Conservation (phyloP, 1,140 invertebrate species). For the Penaeus vannamei region DNA sequence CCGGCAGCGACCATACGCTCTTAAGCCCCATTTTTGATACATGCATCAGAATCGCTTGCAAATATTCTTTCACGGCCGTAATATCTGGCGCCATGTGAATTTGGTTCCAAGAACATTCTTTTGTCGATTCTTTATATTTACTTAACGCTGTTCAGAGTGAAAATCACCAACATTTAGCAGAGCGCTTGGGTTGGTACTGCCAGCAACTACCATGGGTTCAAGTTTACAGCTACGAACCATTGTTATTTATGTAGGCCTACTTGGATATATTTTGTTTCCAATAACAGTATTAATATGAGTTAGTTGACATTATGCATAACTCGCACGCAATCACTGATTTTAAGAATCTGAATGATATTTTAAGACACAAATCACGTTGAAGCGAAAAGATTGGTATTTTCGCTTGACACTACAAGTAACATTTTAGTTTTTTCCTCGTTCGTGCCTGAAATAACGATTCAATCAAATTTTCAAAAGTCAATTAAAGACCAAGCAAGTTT, state of each 20-base stretch:
- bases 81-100: background rate
- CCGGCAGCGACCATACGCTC: conserved; percentile 55
- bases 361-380: too few relatives aligned
- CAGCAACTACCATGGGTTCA: conserved; percentile 39
- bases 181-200: conserved; percentile 23
- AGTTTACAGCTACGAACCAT: conserved; percentile 38
- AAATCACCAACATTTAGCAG: background rate
- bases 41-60: conserved; percentile 23
- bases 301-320: background rate
- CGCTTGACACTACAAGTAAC: too few relatives aligned
- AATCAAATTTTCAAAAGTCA: too few relatives aligned
- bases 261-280: background rate
- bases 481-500: too few relatives aligned
- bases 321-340: too few relatives aligned
- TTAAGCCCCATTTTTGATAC: conserved; percentile 49
- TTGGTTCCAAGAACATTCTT: background rate
- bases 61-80: background rate
- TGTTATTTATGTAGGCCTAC: conserved; percentile 31
- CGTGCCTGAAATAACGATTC: too few relatives aligned
- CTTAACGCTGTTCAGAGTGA: background rate
- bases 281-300: background rate
- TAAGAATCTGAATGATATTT: too few relatives aligned
- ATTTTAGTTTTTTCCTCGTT: too few relatives aligned
- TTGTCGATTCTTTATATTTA: background rate
- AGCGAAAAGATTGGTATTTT: too few relatives aligned